Conservation (phyloP, 35 echinoderm and acorn worm species). For the Amphiura filiformis region DNA sequence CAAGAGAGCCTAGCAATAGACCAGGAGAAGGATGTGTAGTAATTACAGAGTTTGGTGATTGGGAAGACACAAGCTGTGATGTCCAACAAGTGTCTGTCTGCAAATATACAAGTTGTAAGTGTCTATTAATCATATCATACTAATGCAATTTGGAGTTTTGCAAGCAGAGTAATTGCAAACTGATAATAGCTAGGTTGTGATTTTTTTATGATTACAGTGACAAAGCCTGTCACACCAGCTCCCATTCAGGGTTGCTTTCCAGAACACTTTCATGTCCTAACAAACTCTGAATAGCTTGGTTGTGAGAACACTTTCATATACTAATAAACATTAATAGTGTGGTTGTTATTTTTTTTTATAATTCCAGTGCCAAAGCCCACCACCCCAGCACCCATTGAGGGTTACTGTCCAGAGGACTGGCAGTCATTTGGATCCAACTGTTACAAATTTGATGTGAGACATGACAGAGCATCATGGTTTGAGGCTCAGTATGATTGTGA, state of each 20-base stretch:
- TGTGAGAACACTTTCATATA: too few relatives aligned
- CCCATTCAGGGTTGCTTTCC: too few relatives aligned
- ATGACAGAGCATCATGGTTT: slow-evolving; percentile 41
- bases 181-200: too few relatives aligned
- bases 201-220: too few relatives aligned
- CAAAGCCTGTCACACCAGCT: too few relatives aligned
- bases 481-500: slow-evolving; percentile 59
- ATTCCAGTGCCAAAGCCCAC: slow-evolving; percentile 27
- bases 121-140: too few relatives aligned
- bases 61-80: slow-evolving; percentile 77
- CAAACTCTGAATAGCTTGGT: too few relatives aligned
- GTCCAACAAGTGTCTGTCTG: slow-evolving; percentile 43
- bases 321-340: too few relatives aligned
- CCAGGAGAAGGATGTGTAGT: slow-evolving; percentile 74
- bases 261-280: too few relatives aligned
- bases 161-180: too few relatives aligned
- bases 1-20: slow-evolving; percentile 51
- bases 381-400: slow-evolving; percentile 58
- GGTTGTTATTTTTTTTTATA: too few relatives aligned
- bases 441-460: slow-evolving; percentile 37
- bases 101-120: slow-evolving; percentile 75
- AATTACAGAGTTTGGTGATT: slow-evolving; percentile 38
- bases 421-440: slow-evolving; percentile 61
- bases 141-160: too few relatives aligned
- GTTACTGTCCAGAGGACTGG: slow-evolving; percentile 56